Percentiles rank a stretch among this genome's conserved stretches.
Conservation (phyloP, 2,797 vertebrate species). For the Pipistrellus kuhlii region DNA sequence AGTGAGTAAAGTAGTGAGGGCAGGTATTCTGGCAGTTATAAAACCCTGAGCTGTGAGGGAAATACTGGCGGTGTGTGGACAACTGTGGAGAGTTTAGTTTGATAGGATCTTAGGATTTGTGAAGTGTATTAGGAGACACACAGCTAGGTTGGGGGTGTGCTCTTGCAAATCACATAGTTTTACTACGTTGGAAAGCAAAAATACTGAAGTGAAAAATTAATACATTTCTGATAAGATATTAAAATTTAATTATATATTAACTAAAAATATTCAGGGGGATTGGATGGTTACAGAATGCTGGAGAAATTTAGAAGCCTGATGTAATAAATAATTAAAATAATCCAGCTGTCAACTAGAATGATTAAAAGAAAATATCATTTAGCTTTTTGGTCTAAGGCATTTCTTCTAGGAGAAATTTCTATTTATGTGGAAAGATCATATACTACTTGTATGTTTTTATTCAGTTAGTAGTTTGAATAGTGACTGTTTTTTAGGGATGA, state of each 20-base stretch:
- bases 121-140: background rate
- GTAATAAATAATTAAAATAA: background rate
- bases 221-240: background rate
- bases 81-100: background rate
- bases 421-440: background rate
- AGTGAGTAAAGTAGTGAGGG: background rate
- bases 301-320: background rate
- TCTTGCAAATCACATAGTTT: background rate
- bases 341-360: background rate
- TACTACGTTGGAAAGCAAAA: background rate
- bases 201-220: conserved; percentile 36
- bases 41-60: background rate
- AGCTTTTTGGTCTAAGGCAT: background rate
- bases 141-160: background rate
- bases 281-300: background rate
- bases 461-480: background rate
- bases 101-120: background rate
- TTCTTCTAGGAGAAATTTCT: conserved; percentile 32
- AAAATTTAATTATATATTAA: conserved; percentile 25
- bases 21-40: background rate
- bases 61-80: background rate
- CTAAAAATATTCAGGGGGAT: background rate
- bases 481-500: background rate
- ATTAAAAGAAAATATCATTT: conserved; percentile 10
- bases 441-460: background rate